Conservation (phyloP, 2,888 invertebrate genomes). For the Drosophila aldrichi region DNA sequence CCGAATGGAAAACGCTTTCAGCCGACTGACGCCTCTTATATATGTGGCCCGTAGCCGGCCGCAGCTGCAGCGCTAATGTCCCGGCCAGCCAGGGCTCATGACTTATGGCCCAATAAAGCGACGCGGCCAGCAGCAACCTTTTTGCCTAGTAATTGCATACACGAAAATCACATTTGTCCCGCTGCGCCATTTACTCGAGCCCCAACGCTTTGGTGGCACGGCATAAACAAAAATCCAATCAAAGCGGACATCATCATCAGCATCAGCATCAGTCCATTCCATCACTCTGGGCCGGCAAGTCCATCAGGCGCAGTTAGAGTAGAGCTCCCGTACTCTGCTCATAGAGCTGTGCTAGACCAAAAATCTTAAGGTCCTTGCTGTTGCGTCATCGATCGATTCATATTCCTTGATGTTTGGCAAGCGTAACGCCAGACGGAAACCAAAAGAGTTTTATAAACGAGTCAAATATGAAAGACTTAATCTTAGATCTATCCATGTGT, state of each 20-base stretch:
- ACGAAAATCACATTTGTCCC: constrained; percentile 73
- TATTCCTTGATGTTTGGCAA: too few relatives aligned
- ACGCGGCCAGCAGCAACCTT: constrained; percentile 46
- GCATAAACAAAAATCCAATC: constrained; percentile 35
- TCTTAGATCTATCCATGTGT: too few relatives aligned
- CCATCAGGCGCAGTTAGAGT: too few relatives aligned
- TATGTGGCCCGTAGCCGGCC: constrained; percentile 23
- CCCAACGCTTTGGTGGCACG: background rate
- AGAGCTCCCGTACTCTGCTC: background rate
- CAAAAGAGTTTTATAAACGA: too few relatives aligned
- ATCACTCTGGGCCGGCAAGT: too few relatives aligned
- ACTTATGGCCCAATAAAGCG: constrained; percentile 75
- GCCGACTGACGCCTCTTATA: constrained; percentile 57
- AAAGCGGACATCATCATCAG: constrained; percentile 24
- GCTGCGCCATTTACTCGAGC: constrained; percentile 56
- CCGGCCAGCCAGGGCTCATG: constrained; percentile 33
- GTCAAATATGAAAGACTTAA: too few relatives aligned
- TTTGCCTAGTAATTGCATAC: constrained; percentile 77
- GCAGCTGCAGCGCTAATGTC: constrained; percentile 52
- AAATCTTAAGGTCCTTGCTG: background rate
- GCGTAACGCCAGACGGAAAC: too few relatives aligned
- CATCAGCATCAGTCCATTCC: background rate
- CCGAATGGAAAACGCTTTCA: constrained; percentile 52
- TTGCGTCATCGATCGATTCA: background rate
- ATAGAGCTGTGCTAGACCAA: background rate